Percentiles rank a stretch among this genome's conserved stretches.
Evolutionary conservation across 2,113 vertebrate species (phyloP).

Genomic region (Eclectus roratus): DNA sequence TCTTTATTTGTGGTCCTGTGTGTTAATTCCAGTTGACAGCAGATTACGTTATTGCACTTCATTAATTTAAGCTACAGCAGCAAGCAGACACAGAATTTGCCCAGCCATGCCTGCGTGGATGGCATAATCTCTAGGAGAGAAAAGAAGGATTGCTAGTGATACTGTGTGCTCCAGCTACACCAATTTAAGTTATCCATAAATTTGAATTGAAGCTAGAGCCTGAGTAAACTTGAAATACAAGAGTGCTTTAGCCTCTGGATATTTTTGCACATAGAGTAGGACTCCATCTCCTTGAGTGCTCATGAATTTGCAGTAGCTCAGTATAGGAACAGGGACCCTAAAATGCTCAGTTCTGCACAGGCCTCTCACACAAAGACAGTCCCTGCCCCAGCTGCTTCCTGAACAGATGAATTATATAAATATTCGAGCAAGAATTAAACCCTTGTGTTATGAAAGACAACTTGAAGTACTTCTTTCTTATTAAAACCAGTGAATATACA

Average conservation of each 20-base stretch:
- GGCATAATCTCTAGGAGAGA: not conserved
- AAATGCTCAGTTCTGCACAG: not conserved
- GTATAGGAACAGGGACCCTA: not conserved
- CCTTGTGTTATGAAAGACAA: not conserved
- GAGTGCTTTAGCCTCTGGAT: not conserved
- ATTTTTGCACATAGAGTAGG: not conserved
- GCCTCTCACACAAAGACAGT: not conserved
- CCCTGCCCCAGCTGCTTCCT: not conserved
- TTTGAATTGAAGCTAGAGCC: not conserved
- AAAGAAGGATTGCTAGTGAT: not conserved
- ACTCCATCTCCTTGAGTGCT: not conserved
- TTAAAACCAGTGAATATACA: not conserved
- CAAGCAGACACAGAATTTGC: not conserved
- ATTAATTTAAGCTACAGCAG: not conserved
- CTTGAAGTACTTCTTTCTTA: not conserved
- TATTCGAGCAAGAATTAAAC: not conserved
- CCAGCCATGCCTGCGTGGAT: not conserved
- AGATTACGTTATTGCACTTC: not conserved
- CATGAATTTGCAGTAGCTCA: not conserved
- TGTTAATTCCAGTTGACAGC: not conserved
- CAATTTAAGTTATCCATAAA: not conserved
- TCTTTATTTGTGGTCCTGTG: not conserved
- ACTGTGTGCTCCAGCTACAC: not conserved
- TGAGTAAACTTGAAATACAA: not conserved
- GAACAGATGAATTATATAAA: not conserved